A percentile compares a stretch with the other conserved stretches of the same genome.
phyloP scores from a whole-genome alignment of 1,140 invertebrate species.

The Drosophila sp. region DNA sequence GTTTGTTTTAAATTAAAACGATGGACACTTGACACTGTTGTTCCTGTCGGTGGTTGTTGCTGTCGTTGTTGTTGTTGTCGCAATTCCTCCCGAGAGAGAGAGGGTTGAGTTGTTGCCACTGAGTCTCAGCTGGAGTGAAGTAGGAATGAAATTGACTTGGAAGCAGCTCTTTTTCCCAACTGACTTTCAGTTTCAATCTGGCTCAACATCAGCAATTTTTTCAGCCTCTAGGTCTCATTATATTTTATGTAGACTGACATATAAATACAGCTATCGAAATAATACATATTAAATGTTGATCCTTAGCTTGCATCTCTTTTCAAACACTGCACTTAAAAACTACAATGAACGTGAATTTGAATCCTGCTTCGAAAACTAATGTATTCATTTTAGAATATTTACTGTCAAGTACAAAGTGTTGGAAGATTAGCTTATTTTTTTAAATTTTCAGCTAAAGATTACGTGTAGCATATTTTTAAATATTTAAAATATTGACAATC shows the following conservation, averaged over 20 bases:
- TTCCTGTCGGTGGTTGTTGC: slow-evolving; percentile 10
- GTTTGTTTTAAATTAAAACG: slow-evolving; percentile 61
- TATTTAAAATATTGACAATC: too few relatives aligned
- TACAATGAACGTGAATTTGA: too few relatives aligned
- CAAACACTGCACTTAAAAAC: too few relatives aligned
- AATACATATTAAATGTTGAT: too few relatives aligned
- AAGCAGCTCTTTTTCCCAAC: neutral
- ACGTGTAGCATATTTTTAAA: too few relatives aligned
- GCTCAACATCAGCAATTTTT: neutral
- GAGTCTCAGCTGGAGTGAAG: neutral
- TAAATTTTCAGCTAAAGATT: too few relatives aligned
- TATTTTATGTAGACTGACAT: neutral
- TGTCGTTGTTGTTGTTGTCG: slow-evolving; percentile 16
- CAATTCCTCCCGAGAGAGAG: neutral
- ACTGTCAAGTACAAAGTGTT: too few relatives aligned
- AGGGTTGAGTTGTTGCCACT: neutral
- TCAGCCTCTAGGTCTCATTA: neutral
- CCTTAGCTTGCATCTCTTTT: too few relatives aligned
- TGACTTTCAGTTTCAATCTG: neutral
- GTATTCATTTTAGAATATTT: too few relatives aligned
- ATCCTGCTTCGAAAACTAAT: too few relatives aligned
- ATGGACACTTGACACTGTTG: slow-evolving; percentile 46
- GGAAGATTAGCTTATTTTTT: too few relatives aligned
- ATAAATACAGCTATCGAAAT: neutral
- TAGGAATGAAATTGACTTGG: neutral